Base-by-base conservation (phyloP, 1,140 invertebrate genomes). In the Atta texana region DNA sequence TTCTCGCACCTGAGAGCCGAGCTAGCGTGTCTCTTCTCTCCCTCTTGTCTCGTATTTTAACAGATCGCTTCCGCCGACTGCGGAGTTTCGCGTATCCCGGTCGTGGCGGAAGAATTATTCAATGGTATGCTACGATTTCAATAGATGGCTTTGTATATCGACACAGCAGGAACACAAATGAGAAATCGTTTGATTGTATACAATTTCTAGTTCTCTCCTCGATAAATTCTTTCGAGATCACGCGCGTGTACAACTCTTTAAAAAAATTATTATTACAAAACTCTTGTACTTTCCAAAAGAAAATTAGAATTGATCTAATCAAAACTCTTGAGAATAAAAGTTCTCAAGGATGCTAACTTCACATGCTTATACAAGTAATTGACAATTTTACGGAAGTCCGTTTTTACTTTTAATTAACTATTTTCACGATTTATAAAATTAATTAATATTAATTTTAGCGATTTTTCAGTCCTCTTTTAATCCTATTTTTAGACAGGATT, bases 41-140 rank as follows among this genome's bases (percentile, higher is more conserved):
- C 3, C 89, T 31, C 90, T 89, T 88, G 85, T 89, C 76, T 68
- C 85, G 91, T 92, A 49, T 61, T 59, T 82, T 75, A 93, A 94
- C 92, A 93, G 91, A 94, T 94, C 92, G 88, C 87, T 94, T 94
- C 93, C 93, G 93, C 87, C 85, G 71, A 63, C 44, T 55, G 88
- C 55, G 34, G 21, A 55, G 71, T 80, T 68, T 63, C 76, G 75
- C 85, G 88, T 84, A 88, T 80, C 51, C 69, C 71, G 85, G n/a
- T 66, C 76, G 85, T 69, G 64, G 69, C 89, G 89, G 89, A 91
- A 90, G 89, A 91, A 92, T 90, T 90, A 92, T 90, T 92, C 91
- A 91, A 91, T 89, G 89, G 82, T 78, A 76, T 34, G 80, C 86
- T 63, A 49, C 74, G 88, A 80, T 72, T 69, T 90, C 89, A 51